Base-by-base conservation (phyloP, 2,113 vertebrate species). In the Glaucomys volans region DNA sequence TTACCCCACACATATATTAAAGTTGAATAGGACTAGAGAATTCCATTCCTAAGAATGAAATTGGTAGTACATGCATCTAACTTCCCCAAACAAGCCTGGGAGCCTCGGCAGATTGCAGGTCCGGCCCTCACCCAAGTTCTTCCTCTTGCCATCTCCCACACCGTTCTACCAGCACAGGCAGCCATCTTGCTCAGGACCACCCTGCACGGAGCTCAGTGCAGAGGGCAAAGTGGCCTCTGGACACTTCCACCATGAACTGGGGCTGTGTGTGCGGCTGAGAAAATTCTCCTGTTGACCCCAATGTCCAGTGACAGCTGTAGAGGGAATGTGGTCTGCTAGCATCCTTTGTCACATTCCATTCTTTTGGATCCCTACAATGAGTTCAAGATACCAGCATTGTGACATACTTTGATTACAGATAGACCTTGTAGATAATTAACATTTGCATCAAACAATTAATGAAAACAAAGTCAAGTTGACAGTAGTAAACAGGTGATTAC, bases 21-120 rank as follows among this genome's bases (percentile, higher is more conserved):
- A 71, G 40, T 1, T 52, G 75, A 44, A 18, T 12, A 71, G 32
- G 32, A 87, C 28, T 17, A 42, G 82, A 20, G 69, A 64, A 83
- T 71, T 35, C 62, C 28, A 8, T 14, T 72, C 44, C 96, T 42
- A 20, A 20, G 42, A 50, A 40, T 2, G 18, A 50, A 37, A 57
- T 20, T 7, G 12, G 20, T 8, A 13, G 4, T 4, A 14, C 9
- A 0, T 1, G 20, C 20, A 4, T 24, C 42, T 16, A 11, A 24
- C 4, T 24, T 35, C 13, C 66, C 75, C 0, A 5, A 40, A 4
- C 35, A 12, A 35, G n/a, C 30, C 3, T 3, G 6, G 40, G 22
- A 50, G 52, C 3, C 62, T 10, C 28, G 8, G 28, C 64, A 7
- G 44, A 50, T 35, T 4, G 22, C 81, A 59, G 66, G 47, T 50